Base-by-base conservation (phyloP, 1,140 invertebrate species). In the Drosophila pandora region DNA sequence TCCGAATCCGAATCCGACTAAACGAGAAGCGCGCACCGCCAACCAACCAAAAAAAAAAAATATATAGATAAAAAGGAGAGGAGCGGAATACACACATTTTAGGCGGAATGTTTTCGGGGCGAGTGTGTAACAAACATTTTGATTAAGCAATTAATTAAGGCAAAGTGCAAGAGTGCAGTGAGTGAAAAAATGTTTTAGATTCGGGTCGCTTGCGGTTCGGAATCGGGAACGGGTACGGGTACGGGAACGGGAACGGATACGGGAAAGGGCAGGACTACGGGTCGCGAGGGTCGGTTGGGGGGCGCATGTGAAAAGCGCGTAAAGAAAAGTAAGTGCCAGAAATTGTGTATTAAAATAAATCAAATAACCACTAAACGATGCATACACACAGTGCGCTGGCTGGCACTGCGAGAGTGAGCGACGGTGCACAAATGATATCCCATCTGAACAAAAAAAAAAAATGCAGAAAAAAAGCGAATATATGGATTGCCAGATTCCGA, bases 281-380 rank as follows among this genome's bases (percentile, higher is more conserved):
- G 47, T 52, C 12, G 17, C 32, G 30, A 69, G 58, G 53, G 37
- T 52, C 32, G 23, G 47, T 56, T 13, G 60, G 78, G 52, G 59
- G 50, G 73, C 77, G 83, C 67, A 69, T 79, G 79, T 61, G 62
- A 79, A 88, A 87, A 87, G 79, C 79, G 79, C 82, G 81, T 82
- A 79, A 87, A 82, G 78, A 82, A 87, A 87, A 87, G 82, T 87
- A 88, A 88, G 82, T 87, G 82, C 62, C 74, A 77, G 78, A 72
- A 77, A 87, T 68, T 68, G 83, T 88, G 75, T 87, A 87, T 88
- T 87, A 78, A 88, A 87, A 87, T 87, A 87, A 87, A 87, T 87
- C 70, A 79, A 87, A 76, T 76, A 79, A 88, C 74, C 78, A 82
- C 74, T 82, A 76, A 87, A 73, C 82, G 78, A 78, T 81, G 82